phyloP scores from a whole-genome alignment of 2,113 vertebrate species.

The Mustelus asterias region DNA sequence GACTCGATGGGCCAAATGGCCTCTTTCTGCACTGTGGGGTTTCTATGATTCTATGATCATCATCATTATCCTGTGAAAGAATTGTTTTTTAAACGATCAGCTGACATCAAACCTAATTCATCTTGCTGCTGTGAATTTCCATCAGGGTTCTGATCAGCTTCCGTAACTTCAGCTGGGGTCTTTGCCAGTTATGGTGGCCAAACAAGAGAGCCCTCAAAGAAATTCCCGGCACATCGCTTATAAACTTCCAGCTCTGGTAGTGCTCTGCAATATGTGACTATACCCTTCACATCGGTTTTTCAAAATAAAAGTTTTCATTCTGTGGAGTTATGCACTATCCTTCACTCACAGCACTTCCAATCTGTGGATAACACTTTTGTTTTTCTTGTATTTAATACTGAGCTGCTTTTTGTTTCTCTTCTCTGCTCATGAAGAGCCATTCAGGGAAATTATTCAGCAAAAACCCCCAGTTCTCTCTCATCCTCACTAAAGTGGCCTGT shows the following conservation, averaged over 20 bases:
- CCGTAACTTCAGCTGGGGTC: background rate
- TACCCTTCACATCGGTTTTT: background rate
- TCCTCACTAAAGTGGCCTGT: background rate
- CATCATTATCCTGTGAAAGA: no score
- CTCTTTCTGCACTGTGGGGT: no score
- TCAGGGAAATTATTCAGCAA: background rate
- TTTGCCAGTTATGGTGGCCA: background rate
- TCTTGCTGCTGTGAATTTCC: background rate
- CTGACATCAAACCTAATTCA: background rate
- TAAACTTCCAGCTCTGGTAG: background rate
- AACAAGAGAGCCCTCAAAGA: background rate
- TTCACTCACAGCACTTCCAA: background rate
- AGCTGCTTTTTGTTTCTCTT: background rate
- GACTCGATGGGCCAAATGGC: no score
- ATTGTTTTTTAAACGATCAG: no score
- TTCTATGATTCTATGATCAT: no score
- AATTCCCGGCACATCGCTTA: background rate
- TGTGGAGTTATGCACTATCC: background rate
- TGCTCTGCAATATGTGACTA: background rate
- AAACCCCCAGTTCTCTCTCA: background rate
- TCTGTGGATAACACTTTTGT: background rate
- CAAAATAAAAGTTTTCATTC: background rate
- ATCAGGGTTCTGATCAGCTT: background rate
- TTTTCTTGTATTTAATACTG: background rate
- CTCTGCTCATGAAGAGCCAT: background rate